These are phyloP conservation scores for Habroteleia sp. DNA, from an alignment of 2,888 invertebrate genomes.

Conservation along the genomic window DNA sequence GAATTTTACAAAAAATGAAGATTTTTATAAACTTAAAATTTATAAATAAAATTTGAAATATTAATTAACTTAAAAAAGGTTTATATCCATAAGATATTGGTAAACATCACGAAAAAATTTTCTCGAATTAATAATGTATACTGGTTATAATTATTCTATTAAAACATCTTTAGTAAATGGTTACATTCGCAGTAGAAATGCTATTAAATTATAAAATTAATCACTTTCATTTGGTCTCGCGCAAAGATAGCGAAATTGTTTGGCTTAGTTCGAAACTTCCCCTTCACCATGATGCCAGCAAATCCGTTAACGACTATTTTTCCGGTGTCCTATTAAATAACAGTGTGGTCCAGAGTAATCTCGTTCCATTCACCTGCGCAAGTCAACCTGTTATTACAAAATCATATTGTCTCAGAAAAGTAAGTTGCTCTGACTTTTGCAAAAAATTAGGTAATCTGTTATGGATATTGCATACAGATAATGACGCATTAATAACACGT, in stretches of 20 bases:
- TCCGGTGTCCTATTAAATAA: slow-evolving; percentile 32
- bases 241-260: slow-evolving; percentile 65
- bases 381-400: slow-evolving; percentile 48
- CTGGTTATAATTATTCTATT: no score
- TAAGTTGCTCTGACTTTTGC: background rate
- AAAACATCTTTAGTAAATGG: no score
- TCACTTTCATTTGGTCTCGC: slow-evolving; percentile 73
- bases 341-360: slow-evolving; percentile 17
- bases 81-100: no score
- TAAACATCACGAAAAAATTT: no score
- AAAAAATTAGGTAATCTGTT: slow-evolving; percentile 13
- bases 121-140: no score
- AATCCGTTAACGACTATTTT: slow-evolving; percentile 42
- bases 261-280: slow-evolving; percentile 68
- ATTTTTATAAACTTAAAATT: no score
- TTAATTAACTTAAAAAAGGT: no score
- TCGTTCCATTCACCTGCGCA: slow-evolving; percentile 41
- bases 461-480: slow-evolving; percentile 14
- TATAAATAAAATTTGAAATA: no score
- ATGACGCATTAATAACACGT: slow-evolving; percentile 14
- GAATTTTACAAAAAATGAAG: no score
- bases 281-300: slow-evolving; percentile 66
- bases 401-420: slow-evolving; percentile 34
- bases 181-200: background rate
- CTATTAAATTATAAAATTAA: slow-evolving; percentile 14